Base-by-base conservation (phyloP, 1,140 invertebrate species). In the Bombus waltoni region DNA sequence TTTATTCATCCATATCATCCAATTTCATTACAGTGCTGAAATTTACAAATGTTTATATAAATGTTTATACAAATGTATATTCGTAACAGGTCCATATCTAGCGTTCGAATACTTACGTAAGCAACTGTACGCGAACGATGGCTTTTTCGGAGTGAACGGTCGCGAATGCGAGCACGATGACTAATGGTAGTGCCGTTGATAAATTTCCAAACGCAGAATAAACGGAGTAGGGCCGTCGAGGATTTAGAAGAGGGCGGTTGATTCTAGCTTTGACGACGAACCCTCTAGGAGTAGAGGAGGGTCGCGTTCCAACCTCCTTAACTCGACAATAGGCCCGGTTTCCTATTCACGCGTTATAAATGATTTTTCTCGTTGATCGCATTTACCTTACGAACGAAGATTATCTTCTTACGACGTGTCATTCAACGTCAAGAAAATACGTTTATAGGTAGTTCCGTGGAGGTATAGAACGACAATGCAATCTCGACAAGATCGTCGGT, bases 111-210 rank as follows among this genome's bases (percentile, higher is more conserved):
- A 53, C 57, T 59, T 28, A 25, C 25, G 25, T 59, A 11, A 11
- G 3, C 25, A 59, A 28, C 9, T 28, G 57, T 68, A 65, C 71
- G 82, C 75, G 38, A 22, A 76, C 38, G 38, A 42, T 71, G 59
- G 62, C 78, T 87, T 88, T 53, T 83, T 83, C 40, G 13, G 85
- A 53, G 65, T 68, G 79, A 83, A 79, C 59, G 75, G 71, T 68
- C 78, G 71, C 80, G 79, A 86, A 76, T 82, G 74, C 79, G 74
- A 79, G 70, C 70, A n/a, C 44, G 66, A 83, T 90, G 89, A 91
- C 90, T 90, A 90, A 91, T 90, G 85, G 83, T 28, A 80, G 76
- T 32, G 53, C 65, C 88, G 89, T 90, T 91, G 83, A 91, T 91
- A 91, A 92, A 90, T 93, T 89, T 87, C 82, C 66, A 62, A 70